These are phyloP conservation scores for Chrysina gloriosa DNA, from an alignment of 2,888 invertebrate genomes.

Conservation along the genomic window DNA sequence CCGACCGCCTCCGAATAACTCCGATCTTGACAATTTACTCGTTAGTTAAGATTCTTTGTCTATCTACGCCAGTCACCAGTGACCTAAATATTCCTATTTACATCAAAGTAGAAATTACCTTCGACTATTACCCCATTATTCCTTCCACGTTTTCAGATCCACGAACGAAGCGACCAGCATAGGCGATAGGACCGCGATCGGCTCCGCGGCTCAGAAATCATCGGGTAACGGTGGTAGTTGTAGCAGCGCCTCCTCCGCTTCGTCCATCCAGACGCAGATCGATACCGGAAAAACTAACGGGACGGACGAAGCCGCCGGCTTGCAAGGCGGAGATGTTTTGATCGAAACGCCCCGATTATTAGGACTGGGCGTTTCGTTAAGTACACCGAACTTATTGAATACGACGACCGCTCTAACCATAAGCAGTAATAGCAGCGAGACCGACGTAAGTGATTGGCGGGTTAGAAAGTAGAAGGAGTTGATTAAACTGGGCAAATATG, in stretches of 20 bases:
- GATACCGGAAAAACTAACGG: slow-evolving; percentile 47
- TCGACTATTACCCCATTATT: no score
- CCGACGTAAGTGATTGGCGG: slow-evolving; percentile 38
- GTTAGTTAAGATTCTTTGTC: no score
- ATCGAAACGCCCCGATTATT: slow-evolving; percentile 53
- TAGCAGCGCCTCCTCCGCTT: slow-evolving; percentile 52
- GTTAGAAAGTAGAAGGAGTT: background rate
- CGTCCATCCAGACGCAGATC: slow-evolving; percentile 55
- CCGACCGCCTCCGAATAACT: no score
- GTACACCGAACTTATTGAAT: slow-evolving; percentile 63
- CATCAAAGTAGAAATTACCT: no score
- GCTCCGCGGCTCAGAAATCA: slow-evolving; percentile 4
- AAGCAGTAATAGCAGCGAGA: slow-evolving; percentile 63
- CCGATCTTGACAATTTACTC: no score
- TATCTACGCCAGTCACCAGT: no score
- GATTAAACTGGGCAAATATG: background rate
- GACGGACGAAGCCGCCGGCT: slow-evolving; percentile 37
- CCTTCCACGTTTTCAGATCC: slow-evolving; percentile 10
- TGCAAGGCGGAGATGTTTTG: slow-evolving; percentile 46
- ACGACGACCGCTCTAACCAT: slow-evolving; percentile 61
- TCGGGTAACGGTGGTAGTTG: slow-evolving; percentile 39
- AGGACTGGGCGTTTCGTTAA: slow-evolving; percentile 61
- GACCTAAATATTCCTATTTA: no score
- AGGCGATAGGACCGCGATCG: slow-evolving; percentile 8
- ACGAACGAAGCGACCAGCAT: background rate